Evolutionary conservation across 37 sponge, comb jelly and placozoan species (phyloP), one percentile per base, ranked within the genome.

Genomic region (Halisarca cf. caerulea): DNA sequence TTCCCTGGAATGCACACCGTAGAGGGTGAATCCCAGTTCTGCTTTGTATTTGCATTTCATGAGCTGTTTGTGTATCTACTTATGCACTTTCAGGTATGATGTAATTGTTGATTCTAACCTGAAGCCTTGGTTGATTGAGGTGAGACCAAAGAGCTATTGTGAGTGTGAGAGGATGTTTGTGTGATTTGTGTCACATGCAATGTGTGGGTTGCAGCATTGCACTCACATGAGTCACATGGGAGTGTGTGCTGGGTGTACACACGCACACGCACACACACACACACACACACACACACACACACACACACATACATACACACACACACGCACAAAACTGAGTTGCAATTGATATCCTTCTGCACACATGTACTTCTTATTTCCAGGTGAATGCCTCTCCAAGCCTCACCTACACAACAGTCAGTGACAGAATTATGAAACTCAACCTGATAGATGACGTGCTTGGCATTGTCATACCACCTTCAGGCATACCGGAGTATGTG

Each of bases 41-140:
- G n/a, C n/a, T n/a, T n/a, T n/a, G n/a, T n/a, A n/a, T n/a, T n/a
- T n/a, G n/a, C n/a, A n/a, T n/a, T n/a, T n/a, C n/a, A n/a, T n/a
- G n/a, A n/a, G n/a, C n/a, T n/a, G n/a, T n/a, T n/a, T n/a, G n/a
- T n/a, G n/a, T n/a, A n/a, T n/a, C n/a, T n/a, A n/a, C n/a, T n/a
- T n/a, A n/a, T n/a, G n/a, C 64, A 7, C 69, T 27, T 68, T 30
- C 45, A 92, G 93, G 32, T 98, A 96, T 94, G 99, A 98, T 69
- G 88, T 98, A 47, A 96, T 96, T 35, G 92, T 98, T 53, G 97
- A 96, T 82, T 82, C 69, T 32, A 83, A 88, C 44, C 61, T 98
- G 25, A 98, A 98, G 59, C 99, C 99, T 44, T 98, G 99, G 99
- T 85, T 98, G 20, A 96, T 98, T 59, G 99, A 98, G 77, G 97